These are phyloP conservation scores for Neopelma chrysocephalum DNA, from an alignment of 2,797 vertebrate genomes.

Conservation along the genomic window DNA sequence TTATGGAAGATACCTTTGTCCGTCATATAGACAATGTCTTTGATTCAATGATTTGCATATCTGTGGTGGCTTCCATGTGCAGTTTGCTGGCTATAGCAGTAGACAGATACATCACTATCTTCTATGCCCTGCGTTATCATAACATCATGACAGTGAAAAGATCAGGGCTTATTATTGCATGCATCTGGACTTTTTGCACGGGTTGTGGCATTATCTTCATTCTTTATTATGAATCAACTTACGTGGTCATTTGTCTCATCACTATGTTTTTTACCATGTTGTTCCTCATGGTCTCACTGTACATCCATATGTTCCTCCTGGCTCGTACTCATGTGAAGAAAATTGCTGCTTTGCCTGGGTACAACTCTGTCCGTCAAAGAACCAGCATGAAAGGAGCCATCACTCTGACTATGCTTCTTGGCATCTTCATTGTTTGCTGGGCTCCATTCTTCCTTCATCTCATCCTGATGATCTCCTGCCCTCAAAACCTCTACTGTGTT, in stretches of 20 bases:
- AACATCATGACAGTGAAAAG: conserved; percentile 80
- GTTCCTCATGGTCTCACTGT: conserved; percentile 79
- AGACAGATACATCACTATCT: conserved; percentile 81
- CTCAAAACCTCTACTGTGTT: conserved; percentile 80
- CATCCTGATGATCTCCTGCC: conserved; percentile 81
- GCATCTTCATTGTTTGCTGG: conserved; percentile 82
- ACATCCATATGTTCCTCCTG: conserved; percentile 83
- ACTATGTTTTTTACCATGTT: conserved; percentile 82
- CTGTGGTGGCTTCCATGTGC: conserved; percentile 83
- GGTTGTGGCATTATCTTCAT: conserved; percentile 81
- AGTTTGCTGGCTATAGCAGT: conserved; percentile 81
- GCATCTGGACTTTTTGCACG: conserved; percentile 79
- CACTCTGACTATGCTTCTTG: conserved; percentile 79
- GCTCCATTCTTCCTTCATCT: conserved; percentile 83
- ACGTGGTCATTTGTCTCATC: conserved; percentile 79
- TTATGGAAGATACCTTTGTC: conserved; percentile 79
- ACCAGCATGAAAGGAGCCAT: conserved; percentile 79
- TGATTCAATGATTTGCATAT: conserved; percentile 83
- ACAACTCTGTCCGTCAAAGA: conserved; percentile 70
- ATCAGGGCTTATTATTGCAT: conserved; percentile 73
- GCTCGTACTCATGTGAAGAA: conserved; percentile 77
- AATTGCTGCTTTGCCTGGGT: conserved; percentile 75
- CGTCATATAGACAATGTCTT: conserved; percentile 81
- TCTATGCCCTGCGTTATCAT: conserved; percentile 80
- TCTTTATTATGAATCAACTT: conserved; percentile 79